These are phyloP conservation scores for Drosophila nigrodunni DNA, from an alignment of 1,140 invertebrate genomes.

Conservation along the genomic window DNA sequence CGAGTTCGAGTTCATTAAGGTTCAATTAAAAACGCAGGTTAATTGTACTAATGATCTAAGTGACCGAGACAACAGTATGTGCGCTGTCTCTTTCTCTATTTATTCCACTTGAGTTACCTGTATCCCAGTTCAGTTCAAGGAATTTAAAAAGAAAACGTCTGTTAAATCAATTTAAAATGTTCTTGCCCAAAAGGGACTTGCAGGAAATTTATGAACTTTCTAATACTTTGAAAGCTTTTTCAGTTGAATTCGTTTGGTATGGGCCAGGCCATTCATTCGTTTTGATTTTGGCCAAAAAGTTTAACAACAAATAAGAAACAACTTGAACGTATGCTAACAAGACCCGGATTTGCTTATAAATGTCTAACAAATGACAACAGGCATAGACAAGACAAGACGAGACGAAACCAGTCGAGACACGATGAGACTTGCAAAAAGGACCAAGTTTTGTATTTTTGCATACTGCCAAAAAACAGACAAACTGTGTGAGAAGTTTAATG, in stretches of 20 bases:
- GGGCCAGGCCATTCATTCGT: slow-evolving; percentile 47
- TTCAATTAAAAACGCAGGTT: slow-evolving; percentile 1
- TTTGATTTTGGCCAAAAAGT: slow-evolving; percentile 70
- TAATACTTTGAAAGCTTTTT: slow-evolving; percentile 74
- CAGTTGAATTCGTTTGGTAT: slow-evolving; percentile 45
- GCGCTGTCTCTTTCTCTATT: slow-evolving; percentile 4
- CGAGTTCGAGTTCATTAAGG: neutral
- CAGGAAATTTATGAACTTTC: slow-evolving; percentile 55
- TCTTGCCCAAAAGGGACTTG: neutral
- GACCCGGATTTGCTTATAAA: slow-evolving; percentile 74
- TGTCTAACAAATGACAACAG: slow-evolving; percentile 74
- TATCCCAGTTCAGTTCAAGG: slow-evolving; percentile 8
- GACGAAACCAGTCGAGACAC: slow-evolving; percentile 23
- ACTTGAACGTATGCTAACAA: slow-evolving; percentile 63
- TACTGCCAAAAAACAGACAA: slow-evolving; percentile 35
- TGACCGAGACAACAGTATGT: slow-evolving; percentile 5
- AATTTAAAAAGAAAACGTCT: slow-evolving; percentile 24
- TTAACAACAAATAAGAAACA: slow-evolving; percentile 43
- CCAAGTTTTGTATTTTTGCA: slow-evolving; percentile 60
- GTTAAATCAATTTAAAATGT: slow-evolving; percentile 45
- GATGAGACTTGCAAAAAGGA: slow-evolving; percentile 31
- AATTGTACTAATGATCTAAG: slow-evolving; percentile 5
- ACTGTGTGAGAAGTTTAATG: slow-evolving; percentile 51
- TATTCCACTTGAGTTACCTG: slow-evolving; percentile 36
- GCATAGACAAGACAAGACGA: slow-evolving; percentile 23